phyloP scores from a whole-genome alignment of 2,113 vertebrate genomes.

The Oceanodroma tethys region DNA sequence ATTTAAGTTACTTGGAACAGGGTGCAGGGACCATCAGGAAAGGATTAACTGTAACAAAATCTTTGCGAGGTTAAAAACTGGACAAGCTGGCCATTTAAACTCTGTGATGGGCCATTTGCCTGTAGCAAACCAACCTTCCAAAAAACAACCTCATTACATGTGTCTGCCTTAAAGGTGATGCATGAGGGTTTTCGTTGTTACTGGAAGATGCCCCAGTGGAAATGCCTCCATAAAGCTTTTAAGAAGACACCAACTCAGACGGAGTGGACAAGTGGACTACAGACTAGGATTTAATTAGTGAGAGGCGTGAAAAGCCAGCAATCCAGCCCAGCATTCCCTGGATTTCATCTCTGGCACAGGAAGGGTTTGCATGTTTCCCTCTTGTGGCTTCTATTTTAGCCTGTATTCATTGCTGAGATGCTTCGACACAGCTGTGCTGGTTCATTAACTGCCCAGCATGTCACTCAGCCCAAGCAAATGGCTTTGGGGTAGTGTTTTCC shows the following conservation, averaged over 20 bases:
- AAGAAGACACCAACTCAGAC: conserved; percentile 35
- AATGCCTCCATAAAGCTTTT: neutral
- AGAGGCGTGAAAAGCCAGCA: conserved; percentile 76
- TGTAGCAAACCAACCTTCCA: neutral
- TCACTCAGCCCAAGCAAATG: conserved; percentile 54
- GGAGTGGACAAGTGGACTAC: conserved; percentile 30
- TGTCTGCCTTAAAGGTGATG: neutral
- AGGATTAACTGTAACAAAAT: conserved; percentile 50
- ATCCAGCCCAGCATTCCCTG: conserved; percentile 69
- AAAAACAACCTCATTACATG: neutral
- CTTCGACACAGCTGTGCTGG: conserved; percentile 73
- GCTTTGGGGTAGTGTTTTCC: neutral
- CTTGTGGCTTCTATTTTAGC: conserved; percentile 74
- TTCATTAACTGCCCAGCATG: conserved; percentile 57
- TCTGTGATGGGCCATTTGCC: neutral
- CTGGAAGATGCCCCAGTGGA: neutral
- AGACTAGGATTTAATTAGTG: conserved; percentile 74
- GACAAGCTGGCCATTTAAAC: neutral
- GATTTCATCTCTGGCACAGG: conserved; percentile 58
- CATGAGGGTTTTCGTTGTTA: neutral
- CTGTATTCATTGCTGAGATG: conserved; percentile 55
- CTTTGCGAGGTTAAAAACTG: conserved; percentile 14
- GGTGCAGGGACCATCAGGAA: neutral
- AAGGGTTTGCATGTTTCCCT: conserved; percentile 65
- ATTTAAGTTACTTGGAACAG: conserved; percentile 21